A percentile compares a stretch with the other conserved stretches of the same genome.
Evolutionary conservation across 2,113 vertebrate genomes (phyloP).

Genomic region (Furnarius figulus): DNA sequence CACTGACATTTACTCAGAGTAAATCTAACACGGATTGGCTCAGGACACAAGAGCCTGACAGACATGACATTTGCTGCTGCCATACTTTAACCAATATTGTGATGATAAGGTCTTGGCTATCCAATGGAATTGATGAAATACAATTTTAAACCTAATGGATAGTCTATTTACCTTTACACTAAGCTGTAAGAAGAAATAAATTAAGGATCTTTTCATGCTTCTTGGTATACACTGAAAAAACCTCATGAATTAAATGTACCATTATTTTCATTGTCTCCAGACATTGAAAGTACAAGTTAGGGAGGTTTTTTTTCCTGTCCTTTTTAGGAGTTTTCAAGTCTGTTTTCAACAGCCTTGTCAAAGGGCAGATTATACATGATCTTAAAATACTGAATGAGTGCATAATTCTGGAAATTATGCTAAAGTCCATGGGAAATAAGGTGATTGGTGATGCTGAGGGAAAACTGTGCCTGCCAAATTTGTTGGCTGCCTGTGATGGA

Average conservation of each 20-base stretch:
- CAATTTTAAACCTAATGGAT: constrained; percentile 73
- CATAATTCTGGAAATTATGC: background rate
- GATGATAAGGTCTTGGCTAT: constrained; percentile 75
- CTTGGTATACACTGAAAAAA: constrained; percentile 32
- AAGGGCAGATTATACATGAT: background rate
- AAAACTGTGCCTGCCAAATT: background rate
- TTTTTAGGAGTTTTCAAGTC: background rate
- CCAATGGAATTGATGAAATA: constrained; percentile 73
- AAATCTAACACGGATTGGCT: constrained; percentile 75
- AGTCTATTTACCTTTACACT: constrained; percentile 75
- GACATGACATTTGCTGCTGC: constrained; percentile 77
- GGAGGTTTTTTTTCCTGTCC: background rate
- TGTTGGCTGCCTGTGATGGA: background rate
- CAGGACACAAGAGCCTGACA: constrained; percentile 68
- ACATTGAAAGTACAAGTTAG: background rate
- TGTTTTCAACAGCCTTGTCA: background rate
- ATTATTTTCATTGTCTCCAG: constrained; percentile 10
- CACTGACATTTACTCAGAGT: constrained; percentile 80
- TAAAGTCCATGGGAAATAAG: background rate
- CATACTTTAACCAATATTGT: constrained; percentile 72
- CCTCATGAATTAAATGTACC: constrained; percentile 50
- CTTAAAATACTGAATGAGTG: background rate
- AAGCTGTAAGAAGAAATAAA: constrained; percentile 73
- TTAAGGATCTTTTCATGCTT: constrained; percentile 57
- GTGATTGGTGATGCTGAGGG: background rate